Percentiles rank a stretch among this genome's conserved stretches.
These are phyloP conservation scores for Apolygus lucorum DNA, from an alignment of 1,140 invertebrate species.

Conservation along the genomic window DNA sequence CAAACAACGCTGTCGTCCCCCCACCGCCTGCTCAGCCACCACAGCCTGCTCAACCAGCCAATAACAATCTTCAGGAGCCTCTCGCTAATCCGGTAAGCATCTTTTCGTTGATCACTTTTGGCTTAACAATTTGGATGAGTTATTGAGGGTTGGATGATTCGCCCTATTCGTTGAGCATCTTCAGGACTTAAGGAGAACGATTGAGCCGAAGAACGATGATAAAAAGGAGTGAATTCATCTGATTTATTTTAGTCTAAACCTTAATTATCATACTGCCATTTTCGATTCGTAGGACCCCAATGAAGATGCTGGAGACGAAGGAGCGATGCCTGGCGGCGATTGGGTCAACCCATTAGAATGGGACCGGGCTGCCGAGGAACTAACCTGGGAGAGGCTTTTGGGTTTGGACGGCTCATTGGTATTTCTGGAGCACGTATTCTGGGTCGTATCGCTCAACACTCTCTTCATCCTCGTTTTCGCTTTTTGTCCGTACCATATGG, in stretches of 20 bases:
- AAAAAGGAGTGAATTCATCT: too few relatives aligned
- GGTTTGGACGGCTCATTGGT: constrained; percentile 89
- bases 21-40: constrained; percentile 25
- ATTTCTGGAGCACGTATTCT: constrained; percentile 98
- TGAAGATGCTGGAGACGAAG: constrained; percentile 28
- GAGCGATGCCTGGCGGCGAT: constrained; percentile 53
- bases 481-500: constrained; percentile 93
- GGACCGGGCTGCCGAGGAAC: constrained; percentile 92
- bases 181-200: too few relatives aligned
- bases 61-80: constrained; percentile 13
- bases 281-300: constrained; percentile 16
- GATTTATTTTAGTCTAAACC: too few relatives aligned
- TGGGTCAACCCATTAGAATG: constrained; percentile 99
- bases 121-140: too few relatives aligned
- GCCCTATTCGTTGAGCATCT: too few relatives aligned
- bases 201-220: too few relatives aligned
- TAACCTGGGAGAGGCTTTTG: constrained; percentile 94
- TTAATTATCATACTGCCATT: not conserved
- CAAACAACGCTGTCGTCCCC: constrained; percentile 24
- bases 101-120: too few relatives aligned
- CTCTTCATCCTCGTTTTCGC: constrained; percentile 92
- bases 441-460: constrained; percentile 95
- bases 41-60: not conserved
- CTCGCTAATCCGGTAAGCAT: constrained; percentile 16
- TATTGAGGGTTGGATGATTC: too few relatives aligned